Percentiles rank a stretch among this genome's conserved stretches.
These are phyloP conservation scores for Neogale vison DNA, from an alignment of 2,113 vertebrate genomes.

Conservation along the genomic window DNA sequence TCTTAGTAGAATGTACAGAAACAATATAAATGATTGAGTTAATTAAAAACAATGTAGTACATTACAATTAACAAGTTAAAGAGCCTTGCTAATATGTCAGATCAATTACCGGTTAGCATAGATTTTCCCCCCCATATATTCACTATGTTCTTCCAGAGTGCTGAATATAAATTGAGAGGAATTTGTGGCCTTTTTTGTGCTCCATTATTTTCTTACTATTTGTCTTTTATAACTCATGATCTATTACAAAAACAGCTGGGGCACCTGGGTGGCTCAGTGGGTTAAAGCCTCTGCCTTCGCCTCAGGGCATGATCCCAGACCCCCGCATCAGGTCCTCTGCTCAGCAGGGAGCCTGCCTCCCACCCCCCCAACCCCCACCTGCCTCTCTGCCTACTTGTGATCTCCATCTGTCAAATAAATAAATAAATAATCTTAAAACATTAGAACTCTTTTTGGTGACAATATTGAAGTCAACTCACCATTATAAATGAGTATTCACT, in stretches of 20 bases:
- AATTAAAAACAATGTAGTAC: neutral
- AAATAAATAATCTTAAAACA: too few species aligned
- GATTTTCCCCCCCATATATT: neutral
- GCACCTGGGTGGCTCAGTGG: too few species aligned
- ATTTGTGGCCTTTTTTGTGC: neutral
- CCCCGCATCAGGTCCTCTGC: too few species aligned
- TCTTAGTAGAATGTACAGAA: neutral
- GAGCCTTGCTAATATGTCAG: neutral
- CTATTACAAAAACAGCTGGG: neutral
- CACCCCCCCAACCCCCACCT: too few species aligned
- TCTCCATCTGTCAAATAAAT: too few species aligned
- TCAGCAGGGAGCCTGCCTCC: too few species aligned
- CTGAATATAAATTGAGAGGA: neutral
- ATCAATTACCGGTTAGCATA: neutral
- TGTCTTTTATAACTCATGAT: neutral
- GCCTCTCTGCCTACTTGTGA: too few species aligned
- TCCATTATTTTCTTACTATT: slow-evolving; percentile 10
- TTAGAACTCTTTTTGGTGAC: neutral
- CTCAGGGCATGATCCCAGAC: too few species aligned
- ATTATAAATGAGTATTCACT: neutral
- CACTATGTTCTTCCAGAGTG: neutral
- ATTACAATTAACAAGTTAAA: slow-evolving; percentile 54
- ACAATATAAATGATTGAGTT: neutral
- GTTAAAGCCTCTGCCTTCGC: too few species aligned
- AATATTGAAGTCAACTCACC: neutral